Evolutionary conservation across 1,140 invertebrate species (phyloP).

Genomic region (Vanessa atalanta): DNA sequence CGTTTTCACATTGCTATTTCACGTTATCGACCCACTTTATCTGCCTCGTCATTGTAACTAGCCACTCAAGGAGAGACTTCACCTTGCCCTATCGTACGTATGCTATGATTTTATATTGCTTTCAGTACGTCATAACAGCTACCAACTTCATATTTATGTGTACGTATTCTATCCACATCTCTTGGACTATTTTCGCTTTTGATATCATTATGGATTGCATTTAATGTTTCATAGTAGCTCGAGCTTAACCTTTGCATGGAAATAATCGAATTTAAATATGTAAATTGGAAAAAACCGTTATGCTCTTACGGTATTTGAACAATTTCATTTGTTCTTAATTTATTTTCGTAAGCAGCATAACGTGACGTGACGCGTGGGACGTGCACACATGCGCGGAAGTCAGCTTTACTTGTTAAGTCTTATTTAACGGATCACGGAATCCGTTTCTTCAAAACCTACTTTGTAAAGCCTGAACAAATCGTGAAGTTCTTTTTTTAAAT

Average conservation of each 20-base stretch:
- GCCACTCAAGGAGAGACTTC: conserved; percentile 72
- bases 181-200: not conserved
- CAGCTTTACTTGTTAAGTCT: conserved; percentile 66
- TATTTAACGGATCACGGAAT: conserved; percentile 74
- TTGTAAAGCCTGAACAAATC: conserved; percentile 7
- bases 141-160: conserved; percentile 3
- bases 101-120: conserved; percentile 36
- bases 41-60: conserved; percentile 80
- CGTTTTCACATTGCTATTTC: conserved; percentile 81
- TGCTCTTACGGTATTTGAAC: conserved; percentile 28
- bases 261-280: conserved; percentile 22
- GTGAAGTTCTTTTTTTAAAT: not conserved
- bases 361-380: conserved; percentile 56
- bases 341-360: conserved; percentile 44
- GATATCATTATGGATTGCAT: not conserved
- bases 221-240: not conserved
- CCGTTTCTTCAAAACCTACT: conserved; percentile 63
- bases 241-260: not conserved
- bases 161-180: not conserved
- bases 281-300: conserved; percentile 28
- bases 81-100: conserved; percentile 49
- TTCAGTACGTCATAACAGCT: conserved; percentile 31
- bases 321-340: conserved; percentile 35
- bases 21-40: conserved; percentile 80
- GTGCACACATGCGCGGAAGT: conserved; percentile 70